phyloP scores from a whole-genome alignment of 2,113 vertebrate genomes.

The Dolichotis patagonum region DNA sequence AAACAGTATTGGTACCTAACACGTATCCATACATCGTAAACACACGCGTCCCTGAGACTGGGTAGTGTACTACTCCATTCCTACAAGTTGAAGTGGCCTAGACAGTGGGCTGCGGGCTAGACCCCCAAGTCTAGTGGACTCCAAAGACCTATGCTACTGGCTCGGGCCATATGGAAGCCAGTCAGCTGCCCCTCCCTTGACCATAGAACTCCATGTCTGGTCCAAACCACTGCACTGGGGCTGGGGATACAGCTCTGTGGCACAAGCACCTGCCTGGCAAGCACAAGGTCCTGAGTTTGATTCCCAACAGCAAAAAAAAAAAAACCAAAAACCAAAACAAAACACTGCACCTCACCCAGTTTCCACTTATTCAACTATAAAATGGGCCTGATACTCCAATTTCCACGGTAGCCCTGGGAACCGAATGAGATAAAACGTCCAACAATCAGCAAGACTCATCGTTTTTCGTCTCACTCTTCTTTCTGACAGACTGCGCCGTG shows the following conservation, averaged over 20 bases:
- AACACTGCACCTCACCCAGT: not conserved
- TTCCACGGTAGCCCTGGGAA: not conserved
- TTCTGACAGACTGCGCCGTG: not conserved
- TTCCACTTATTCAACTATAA: not conserved
- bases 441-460: not conserved
- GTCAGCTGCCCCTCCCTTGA: not conserved
- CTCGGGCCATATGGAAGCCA: accelerated
- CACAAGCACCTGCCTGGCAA: too few relatives aligned
- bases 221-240: not conserved
- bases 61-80: not conserved
- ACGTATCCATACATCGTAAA: not conserved
- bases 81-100: not conserved
- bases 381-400: not conserved
- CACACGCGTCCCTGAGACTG: not conserved
- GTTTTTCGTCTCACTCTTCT: not conserved
- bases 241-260: too few relatives aligned
- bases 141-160: not conserved
- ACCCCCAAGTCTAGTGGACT: not conserved
- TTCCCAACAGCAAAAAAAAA: too few relatives aligned
- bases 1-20: too few relatives aligned
- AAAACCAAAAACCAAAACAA: too few relatives aligned
- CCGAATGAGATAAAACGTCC: not conserved
- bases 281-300: too few relatives aligned
- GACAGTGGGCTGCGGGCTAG: not conserved
- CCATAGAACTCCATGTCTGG: not conserved